These are phyloP conservation scores for Andrena cerasifolii DNA, from an alignment of 1,140 invertebrate species.

Conservation along the genomic window DNA sequence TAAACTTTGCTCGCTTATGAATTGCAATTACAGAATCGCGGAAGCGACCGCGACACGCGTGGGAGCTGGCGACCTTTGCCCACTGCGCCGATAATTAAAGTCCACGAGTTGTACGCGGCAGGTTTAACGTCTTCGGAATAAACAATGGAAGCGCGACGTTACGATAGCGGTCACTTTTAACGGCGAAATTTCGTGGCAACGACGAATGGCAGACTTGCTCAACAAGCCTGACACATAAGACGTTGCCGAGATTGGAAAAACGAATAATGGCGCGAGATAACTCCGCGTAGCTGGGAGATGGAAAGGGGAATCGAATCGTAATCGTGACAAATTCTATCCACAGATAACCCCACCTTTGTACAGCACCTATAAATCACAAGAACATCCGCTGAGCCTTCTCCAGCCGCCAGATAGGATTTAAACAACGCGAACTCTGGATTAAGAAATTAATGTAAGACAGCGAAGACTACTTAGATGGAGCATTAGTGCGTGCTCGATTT, in stretches of 20 bases:
- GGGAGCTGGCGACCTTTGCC: neutral
- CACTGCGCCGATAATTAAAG: conserved; percentile 12
- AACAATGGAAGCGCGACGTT: neutral
- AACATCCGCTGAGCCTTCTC: neutral
- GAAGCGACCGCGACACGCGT: neutral
- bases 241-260: neutral
- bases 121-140: neutral
- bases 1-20: neutral
- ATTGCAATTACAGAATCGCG: neutral
- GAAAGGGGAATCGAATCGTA: neutral
- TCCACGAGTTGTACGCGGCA: neutral
- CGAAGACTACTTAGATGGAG: too few relatives aligned
- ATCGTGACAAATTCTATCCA: neutral
- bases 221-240: too few relatives aligned
- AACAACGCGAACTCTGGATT: neutral
- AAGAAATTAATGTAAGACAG: neutral
- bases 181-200: too few relatives aligned
- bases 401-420: conserved; percentile 1
- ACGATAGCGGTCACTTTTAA: too few relatives aligned
- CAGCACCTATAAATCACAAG: neutral
- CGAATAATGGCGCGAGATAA: neutral
- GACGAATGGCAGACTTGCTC: too few relatives aligned
- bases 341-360: neutral
- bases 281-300: neutral
- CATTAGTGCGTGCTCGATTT: too few relatives aligned